Conservation (phyloP, 2,888 invertebrate species). For the Hyalella azteca region DNA sequence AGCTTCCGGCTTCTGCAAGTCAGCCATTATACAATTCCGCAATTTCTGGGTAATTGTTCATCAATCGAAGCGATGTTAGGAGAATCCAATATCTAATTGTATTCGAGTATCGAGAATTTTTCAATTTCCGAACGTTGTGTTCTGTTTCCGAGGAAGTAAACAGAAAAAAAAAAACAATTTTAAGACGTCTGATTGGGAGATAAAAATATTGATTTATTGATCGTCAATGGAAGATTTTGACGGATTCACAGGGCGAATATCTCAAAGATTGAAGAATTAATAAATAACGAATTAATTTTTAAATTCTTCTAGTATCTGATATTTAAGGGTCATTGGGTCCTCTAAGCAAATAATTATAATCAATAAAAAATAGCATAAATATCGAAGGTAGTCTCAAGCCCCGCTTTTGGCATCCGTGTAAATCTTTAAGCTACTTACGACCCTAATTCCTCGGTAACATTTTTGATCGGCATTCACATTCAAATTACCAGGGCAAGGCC, state of each 20-base stretch:
- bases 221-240: background rate
- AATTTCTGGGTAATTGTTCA: background rate
- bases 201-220: too few species aligned
- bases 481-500: too few species aligned
- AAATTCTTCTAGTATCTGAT: background rate
- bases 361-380: background rate
- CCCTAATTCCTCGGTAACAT: background rate
- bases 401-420: background rate
- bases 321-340: background rate
- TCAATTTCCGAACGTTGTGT: background rate
- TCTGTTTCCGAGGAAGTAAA: background rate
- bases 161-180: too few species aligned
- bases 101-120: background rate
- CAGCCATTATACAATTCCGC: background rate
- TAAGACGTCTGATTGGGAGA: too few species aligned
- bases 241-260: background rate
- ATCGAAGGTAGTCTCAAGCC: background rate
- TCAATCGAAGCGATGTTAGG: background rate
- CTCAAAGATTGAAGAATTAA: background rate
- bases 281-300: background rate
- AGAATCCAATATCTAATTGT: background rate
- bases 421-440: background rate
- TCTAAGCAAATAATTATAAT: background rate
- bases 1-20: background rate
- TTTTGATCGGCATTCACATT: background rate